Conservation (phyloP, 2,888 invertebrate genomes). For the Synergus laeviventris region DNA sequence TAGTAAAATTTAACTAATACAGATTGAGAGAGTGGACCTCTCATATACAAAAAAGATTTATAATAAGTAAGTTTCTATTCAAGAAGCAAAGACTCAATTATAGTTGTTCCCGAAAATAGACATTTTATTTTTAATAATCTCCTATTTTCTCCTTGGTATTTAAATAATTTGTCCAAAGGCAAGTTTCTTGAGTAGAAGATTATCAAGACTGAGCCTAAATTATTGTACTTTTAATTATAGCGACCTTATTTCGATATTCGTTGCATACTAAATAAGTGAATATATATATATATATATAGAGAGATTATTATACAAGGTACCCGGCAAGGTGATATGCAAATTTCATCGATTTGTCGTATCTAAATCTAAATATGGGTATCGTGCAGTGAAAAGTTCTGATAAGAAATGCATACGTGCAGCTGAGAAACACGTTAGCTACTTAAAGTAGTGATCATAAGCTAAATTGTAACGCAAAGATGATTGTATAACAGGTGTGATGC, state of each 20-base stretch:
- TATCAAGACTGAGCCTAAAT: slow-evolving; percentile 14
- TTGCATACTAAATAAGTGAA: slow-evolving; percentile 25
- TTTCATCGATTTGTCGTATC: slow-evolving; percentile 39
- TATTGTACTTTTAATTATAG: slow-evolving; percentile 34
- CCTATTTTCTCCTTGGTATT: background rate
- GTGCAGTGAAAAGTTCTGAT: slow-evolving; percentile 38
- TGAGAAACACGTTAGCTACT: slow-evolving; percentile 32
- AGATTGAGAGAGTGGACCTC: no score
- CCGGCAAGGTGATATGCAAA: slow-evolving; percentile 36
- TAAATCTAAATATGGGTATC: slow-evolving; percentile 38
- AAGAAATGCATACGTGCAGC: slow-evolving; percentile 34
- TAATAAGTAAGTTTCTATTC: background rate
- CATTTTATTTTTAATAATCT: background rate
- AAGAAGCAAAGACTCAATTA: background rate
- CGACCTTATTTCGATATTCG: slow-evolving; percentile 31
- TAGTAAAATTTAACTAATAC: no score
- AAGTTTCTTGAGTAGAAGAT: slow-evolving; percentile 1
- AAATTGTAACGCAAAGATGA: slow-evolving; percentile 26
- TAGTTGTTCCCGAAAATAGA: background rate
- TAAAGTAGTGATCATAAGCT: slow-evolving; percentile 29
- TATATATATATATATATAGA: slow-evolving; percentile 11
- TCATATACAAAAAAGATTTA: background rate
- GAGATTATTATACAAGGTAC: slow-evolving; percentile 38
- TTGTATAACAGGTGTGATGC: slow-evolving; percentile 1
- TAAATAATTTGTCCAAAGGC: background rate